Conservation (phyloP, 2,113 vertebrate species). For the Sardina pilchardus region DNA sequence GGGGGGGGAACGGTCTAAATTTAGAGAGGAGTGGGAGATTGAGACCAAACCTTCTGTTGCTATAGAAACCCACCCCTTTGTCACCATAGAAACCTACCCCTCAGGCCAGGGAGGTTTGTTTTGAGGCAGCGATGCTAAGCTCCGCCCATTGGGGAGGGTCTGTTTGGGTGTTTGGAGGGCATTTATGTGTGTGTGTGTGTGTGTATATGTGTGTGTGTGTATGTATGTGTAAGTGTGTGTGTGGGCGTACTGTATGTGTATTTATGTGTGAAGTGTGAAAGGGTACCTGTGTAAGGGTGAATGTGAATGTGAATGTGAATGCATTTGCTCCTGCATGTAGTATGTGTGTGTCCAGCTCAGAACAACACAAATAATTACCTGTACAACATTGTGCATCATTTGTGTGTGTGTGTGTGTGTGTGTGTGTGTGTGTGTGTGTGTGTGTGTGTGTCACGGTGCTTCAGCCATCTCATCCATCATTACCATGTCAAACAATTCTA, state of each 20-base stretch:
- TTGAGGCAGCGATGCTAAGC: conserved; percentile 42
- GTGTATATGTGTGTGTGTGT: background rate
- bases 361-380: no score
- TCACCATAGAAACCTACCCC: conserved; percentile 38
- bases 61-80: conserved; percentile 52
- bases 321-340: background rate
- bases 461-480: background rate
- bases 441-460: background rate
- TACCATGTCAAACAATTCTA: background rate
- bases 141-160: conserved; percentile 27
- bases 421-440: background rate
- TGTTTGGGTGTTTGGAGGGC: background rate
- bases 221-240: background rate
- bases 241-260: background rate
- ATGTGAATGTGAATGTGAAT: background rate
- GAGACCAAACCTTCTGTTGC: conserved; percentile 54
- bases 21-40: conserved; percentile 42
- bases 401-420: conserved; percentile 1
- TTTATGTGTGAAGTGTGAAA: background rate
- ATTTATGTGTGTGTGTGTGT: background rate
- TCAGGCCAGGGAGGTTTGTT: background rate
- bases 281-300: background rate
- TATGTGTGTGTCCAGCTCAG: background rate
- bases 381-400: no score
- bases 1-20: conserved; percentile 46